Conservation (phyloP, 2,113 vertebrate species). For the Rhadina sibilatrix region DNA sequence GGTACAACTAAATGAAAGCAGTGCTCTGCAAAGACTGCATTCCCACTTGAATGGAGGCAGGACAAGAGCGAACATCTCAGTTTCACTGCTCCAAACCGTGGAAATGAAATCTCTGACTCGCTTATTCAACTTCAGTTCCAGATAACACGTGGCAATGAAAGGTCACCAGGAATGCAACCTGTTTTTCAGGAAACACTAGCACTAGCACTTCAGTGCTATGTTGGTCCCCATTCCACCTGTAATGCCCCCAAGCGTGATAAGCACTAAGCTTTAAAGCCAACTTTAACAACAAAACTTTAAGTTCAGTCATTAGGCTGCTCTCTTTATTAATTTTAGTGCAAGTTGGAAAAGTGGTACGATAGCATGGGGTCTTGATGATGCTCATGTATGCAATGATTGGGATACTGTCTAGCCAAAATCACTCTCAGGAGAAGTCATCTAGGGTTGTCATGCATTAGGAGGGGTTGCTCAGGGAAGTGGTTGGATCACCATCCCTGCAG, state of each 20-base stretch:
- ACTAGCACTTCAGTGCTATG: not conserved
- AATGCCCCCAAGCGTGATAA: not conserved
- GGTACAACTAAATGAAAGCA: slow-evolving; percentile 53
- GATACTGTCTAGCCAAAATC: not conserved
- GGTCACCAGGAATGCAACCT: not conserved
- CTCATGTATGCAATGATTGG: not conserved
- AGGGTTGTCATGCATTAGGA: not conserved
- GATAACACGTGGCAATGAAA: not conserved
- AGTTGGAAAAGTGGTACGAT: rapidly evolving
- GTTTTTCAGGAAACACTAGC: not conserved
- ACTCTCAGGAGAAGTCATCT: not conserved
- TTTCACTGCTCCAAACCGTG: not conserved
- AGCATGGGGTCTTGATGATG: not conserved
- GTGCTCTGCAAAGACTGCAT: slow-evolving; percentile 46
- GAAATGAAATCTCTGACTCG: not conserved
- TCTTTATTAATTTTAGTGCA: not conserved
- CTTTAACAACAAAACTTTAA: not conserved
- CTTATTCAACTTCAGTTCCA: not conserved
- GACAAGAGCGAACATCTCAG: not conserved
- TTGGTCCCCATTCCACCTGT: not conserved
- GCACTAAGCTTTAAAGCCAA: not conserved
- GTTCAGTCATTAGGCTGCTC: not conserved
- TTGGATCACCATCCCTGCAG: not conserved
- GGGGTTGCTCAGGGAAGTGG: not conserved
- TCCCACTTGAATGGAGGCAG: not conserved